A percentile compares a stretch with the other conserved stretches of the same genome.
Evolutionary conservation across 2,888 invertebrate species (phyloP).

Genomic region (Ecdyonurus torrentis): DNA sequence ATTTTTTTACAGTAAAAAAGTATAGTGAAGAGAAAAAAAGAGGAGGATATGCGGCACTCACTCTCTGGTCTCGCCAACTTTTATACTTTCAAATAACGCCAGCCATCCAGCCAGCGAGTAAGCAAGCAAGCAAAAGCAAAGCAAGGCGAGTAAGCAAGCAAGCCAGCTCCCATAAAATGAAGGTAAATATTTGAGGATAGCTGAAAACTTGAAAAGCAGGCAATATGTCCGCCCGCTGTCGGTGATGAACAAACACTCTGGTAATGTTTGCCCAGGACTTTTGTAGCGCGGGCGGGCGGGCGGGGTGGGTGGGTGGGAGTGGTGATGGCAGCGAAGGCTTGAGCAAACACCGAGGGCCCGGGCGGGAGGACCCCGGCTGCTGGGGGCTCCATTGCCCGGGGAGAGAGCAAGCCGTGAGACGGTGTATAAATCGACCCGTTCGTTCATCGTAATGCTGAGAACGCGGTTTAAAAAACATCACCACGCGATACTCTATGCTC

Average conservation of each 20-base stretch:
- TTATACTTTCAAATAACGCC: conserved; percentile 12
- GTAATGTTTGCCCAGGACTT: conserved; percentile 10
- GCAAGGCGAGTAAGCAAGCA: conserved; percentile 9
- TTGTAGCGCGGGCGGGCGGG: conserved; percentile 7
- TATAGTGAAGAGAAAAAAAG: too few species aligned
- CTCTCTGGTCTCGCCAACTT: conserved; percentile 7
- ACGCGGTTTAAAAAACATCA: neutral
- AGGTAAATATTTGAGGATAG: conserved; percentile 15
- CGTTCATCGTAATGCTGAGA: neutral
- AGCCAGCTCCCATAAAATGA: conserved; percentile 12
- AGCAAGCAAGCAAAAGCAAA: neutral
- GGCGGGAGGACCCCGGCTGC: neutral
- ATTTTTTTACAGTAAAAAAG: too few species aligned
- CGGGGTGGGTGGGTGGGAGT: neutral
- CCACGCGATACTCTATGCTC: too few species aligned
- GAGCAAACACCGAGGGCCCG: conserved; percentile 1
- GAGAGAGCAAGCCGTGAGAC: neutral
- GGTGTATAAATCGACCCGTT: neutral
- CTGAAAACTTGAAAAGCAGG: conserved; percentile 13
- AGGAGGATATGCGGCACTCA: too few species aligned
- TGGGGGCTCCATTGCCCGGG: neutral
- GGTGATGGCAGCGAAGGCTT: too few species aligned
- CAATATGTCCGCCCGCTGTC: conserved; percentile 11
- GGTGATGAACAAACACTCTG: conserved; percentile 11
- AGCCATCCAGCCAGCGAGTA: neutral